phyloP scores from a whole-genome alignment of 2,113 vertebrate species.

The Oreochromis aureus region DNA sequence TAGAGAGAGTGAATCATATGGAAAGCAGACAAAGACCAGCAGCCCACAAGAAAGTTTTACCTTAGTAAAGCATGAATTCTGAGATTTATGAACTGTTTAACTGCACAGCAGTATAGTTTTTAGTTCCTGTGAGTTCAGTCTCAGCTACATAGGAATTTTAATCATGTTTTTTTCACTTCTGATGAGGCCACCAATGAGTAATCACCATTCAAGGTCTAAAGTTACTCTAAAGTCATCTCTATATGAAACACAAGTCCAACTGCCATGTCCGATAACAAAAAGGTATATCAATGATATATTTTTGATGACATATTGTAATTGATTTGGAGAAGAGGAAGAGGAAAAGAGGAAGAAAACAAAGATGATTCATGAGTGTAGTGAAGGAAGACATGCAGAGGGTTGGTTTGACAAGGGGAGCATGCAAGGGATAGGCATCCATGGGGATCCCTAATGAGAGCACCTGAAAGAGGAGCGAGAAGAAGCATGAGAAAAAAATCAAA shows the following conservation, averaged over 20 bases:
- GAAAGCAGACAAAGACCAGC: not conserved
- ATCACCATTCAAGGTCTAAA: not conserved
- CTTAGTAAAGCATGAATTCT: not conserved
- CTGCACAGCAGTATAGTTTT: not conserved
- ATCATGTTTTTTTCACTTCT: not conserved
- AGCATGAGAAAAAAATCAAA: not conserved
- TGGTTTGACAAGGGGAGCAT: not conserved
- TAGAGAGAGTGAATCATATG: not conserved
- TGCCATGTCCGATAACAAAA: not conserved
- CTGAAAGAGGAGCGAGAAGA: not conserved
- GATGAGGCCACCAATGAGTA: not conserved
- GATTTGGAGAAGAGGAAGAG: not conserved
- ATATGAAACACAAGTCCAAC: not conserved
- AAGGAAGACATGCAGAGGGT: not conserved
- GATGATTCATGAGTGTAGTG: not conserved
- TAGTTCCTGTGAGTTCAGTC: not conserved
- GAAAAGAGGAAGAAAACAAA: not conserved
- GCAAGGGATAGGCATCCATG: not conserved
- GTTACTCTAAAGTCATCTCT: not conserved
- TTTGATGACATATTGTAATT: not conserved
- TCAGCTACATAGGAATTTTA: not conserved
- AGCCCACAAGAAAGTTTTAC: not conserved
- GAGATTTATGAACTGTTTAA: not conserved
- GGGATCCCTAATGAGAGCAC: not conserved
- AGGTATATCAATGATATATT: not conserved